Conservation (phyloP, 2,888 invertebrate genomes). For the Belgica antarctica region DNA sequence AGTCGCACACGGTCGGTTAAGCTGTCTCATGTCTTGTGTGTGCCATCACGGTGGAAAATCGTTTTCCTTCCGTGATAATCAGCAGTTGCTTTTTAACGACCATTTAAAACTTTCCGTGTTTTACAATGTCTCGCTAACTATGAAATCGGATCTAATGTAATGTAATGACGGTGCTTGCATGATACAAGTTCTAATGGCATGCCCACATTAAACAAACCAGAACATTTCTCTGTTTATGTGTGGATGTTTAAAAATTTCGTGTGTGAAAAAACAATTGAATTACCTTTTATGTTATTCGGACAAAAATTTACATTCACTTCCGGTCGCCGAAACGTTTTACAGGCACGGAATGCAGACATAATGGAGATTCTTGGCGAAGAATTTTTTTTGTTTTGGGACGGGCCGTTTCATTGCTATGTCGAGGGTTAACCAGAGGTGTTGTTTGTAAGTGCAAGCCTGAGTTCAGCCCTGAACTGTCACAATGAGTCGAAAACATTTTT, state of each 20-base stretch:
- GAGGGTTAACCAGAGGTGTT: too few species aligned
- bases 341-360: too few species aligned
- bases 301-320: slow-evolving; percentile 40
- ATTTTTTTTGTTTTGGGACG: too few species aligned
- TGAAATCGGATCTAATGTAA: too few species aligned
- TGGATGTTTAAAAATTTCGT: slow-evolving; percentile 23
- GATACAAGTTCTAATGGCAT: background rate
- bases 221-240: slow-evolving; percentile 16
- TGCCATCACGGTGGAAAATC: background rate
- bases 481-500: too few species aligned
- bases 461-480: too few species aligned
- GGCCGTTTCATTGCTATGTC: too few species aligned
- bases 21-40: background rate
- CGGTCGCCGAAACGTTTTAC: too few species aligned
- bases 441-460: too few species aligned
- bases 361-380: too few species aligned
- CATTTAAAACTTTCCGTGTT: slow-evolving; percentile 13
- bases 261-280: slow-evolving; percentile 37
- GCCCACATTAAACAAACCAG: slow-evolving; percentile 14
- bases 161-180: background rate
- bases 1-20: background rate
- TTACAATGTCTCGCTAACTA: slow-evolving; percentile 1
- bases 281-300: slow-evolving; percentile 12
- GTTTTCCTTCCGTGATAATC: slow-evolving; percentile 41
- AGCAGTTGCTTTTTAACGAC: slow-evolving; percentile 33